Evolutionary conservation across 2,888 invertebrate genomes (phyloP).

Genomic region (Elmis aenea): DNA sequence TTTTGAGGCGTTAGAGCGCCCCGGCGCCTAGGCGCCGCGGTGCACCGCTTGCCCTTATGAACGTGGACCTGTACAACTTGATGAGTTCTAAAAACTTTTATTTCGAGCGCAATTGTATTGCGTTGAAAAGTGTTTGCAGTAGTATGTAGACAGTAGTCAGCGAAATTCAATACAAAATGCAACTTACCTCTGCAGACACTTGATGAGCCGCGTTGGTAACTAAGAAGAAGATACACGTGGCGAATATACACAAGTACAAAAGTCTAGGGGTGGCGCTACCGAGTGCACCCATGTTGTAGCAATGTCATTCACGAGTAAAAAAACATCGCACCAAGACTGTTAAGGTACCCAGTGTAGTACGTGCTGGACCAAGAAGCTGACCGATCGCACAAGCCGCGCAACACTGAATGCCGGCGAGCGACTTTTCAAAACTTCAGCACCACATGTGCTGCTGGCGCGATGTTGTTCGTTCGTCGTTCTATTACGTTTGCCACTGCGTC

Average conservation of each 20-base stretch:
- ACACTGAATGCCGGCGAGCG: constrained; percentile 25
- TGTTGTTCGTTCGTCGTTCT: no score
- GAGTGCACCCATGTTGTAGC: constrained; percentile 24
- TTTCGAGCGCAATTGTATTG: no score
- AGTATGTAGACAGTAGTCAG: no score
- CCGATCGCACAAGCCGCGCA: constrained; percentile 27
- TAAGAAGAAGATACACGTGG: constrained; percentile 20
- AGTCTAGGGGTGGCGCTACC: constrained; percentile 24
- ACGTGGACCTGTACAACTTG: no score
- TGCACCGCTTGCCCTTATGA: no score
- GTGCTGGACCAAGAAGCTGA: constrained; percentile 23
- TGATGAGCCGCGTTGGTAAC: constrained; percentile 22
- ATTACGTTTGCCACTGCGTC: constrained; percentile 18
- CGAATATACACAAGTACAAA: constrained; percentile 24
- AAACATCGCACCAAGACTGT: constrained; percentile 16
- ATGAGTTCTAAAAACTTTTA: no score
- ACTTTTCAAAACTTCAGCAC: constrained; percentile 24
- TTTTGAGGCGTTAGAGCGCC: no score
- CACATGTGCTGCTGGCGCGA: constrained; percentile 22
- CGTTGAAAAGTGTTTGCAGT: no score
- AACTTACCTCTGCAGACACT: constrained; percentile 27
- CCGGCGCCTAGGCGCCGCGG: no score
- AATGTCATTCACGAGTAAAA: constrained; percentile 22
- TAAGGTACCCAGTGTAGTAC: constrained; percentile 14
- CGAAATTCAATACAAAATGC: no score